Base-by-base conservation (phyloP, 1,140 invertebrate species). In the Chironomus striatipennis region DNA sequence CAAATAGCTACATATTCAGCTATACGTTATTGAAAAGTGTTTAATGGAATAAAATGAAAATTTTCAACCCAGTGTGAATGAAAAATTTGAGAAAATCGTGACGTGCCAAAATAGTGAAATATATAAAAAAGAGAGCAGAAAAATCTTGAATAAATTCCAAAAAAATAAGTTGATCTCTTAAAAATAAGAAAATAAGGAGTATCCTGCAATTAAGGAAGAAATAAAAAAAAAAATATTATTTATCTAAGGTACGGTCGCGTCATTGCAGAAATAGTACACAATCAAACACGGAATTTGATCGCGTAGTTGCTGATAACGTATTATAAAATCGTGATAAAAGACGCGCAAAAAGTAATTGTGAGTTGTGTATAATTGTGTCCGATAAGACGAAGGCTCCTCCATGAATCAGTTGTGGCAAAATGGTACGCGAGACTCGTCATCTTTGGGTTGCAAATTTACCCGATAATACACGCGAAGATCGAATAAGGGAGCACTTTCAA, bases 341-440 rank as follows among this genome's bases (percentile, higher is more conserved):
- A 70, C 65, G 65, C 65, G 17, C 65, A 70, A n/a, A 70, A 20
- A 70, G 20, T 20, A 70, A 57, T 70, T 70, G 65, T 20, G 64
- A 18, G 65, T 18, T 70, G 18, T 18, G 47, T 70, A 9, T 18
- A 70, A 70, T 70, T 70, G 20, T 20, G 65, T 21, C 65, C 17
- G 17, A 18, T 20, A 70, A n/a, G 65, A 9, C 9, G 20, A 21
- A 70, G 65, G 65, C 65, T 78, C 80, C 79, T 81, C 81, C 77
- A 76, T 77, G 76, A 77, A 77, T 75, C 74, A 75, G 74, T 80
- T 18, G 17, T 70, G 78, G 83, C 92, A 95, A 93, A 91, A 98
- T 98, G 96, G 96, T 98, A 92, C 96, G 96, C 93, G 95, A 98
- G 93, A 98, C 96, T 90, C 94, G 96, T 90, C 96, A 98, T 89